phyloP scores from a whole-genome alignment of 2,888 invertebrate species.

The Lasioglossum calceatum region DNA sequence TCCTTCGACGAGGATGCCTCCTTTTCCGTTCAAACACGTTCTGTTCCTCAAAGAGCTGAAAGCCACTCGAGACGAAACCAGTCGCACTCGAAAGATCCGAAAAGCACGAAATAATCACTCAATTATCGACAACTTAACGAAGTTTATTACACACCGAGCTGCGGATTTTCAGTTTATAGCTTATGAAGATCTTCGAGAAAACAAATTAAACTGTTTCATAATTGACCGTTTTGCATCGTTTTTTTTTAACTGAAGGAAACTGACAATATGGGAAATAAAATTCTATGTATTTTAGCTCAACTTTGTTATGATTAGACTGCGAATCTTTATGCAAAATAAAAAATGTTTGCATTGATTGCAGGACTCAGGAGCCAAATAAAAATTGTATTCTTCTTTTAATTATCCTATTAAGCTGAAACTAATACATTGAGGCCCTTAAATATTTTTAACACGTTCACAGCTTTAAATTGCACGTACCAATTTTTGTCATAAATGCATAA shows the following conservation, averaged over 20 bases:
- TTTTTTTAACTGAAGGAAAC: background rate
- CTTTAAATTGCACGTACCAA: too few relatives aligned
- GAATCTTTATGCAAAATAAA: too few relatives aligned
- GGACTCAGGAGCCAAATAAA: too few relatives aligned
- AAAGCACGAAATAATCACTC: constrained; percentile 74
- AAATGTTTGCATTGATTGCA: too few relatives aligned
- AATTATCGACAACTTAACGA: constrained; percentile 76
- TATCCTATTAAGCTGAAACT: too few relatives aligned
- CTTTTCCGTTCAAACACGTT: constrained; percentile 65
- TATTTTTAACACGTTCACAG: too few relatives aligned
- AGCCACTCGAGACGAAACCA: constrained; percentile 69
- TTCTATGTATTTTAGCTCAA: too few relatives aligned
- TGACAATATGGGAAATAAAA: background rate
- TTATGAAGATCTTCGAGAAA: background rate
- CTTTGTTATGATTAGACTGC: background rate
- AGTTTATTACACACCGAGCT: constrained; percentile 71
- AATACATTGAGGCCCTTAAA: too few relatives aligned
- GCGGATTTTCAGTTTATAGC: constrained; percentile 64
- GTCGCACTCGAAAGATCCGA: constrained; percentile 65
- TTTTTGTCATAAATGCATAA: too few relatives aligned
- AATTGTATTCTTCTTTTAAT: too few relatives aligned
- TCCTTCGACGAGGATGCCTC: constrained; percentile 67
- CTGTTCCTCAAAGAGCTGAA: constrained; percentile 57
- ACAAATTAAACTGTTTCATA: background rate
- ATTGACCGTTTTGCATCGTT: background rate